Evolutionary conservation across 2,888 invertebrate species (phyloP).

Genomic region (Pyrgus malvae): DNA sequence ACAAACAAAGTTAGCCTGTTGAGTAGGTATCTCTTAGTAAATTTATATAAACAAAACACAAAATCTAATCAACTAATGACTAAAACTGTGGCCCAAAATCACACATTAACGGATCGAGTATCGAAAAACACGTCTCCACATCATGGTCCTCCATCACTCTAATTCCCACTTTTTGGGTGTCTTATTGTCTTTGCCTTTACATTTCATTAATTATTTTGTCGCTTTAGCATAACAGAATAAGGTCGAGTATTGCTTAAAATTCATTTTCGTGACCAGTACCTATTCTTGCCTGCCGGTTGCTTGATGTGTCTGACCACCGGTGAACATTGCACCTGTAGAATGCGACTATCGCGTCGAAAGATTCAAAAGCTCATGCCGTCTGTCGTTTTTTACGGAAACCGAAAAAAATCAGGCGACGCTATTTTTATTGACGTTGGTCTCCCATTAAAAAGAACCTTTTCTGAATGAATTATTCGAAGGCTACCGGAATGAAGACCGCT

Average conservation of each 20-base stretch:
- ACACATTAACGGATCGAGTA: not conserved
- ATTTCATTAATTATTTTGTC: not conserved
- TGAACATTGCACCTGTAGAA: slow-evolving; percentile 73
- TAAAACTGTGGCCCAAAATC: not conserved
- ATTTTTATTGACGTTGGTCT: slow-evolving; percentile 76
- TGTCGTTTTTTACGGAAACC: slow-evolving; percentile 59
- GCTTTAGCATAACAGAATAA: slow-evolving; percentile 32
- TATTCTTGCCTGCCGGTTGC: slow-evolving; percentile 33
- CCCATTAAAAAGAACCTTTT: slow-evolving; percentile 58
- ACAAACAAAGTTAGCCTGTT: too few species aligned
- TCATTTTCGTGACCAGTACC: slow-evolving; percentile 16
- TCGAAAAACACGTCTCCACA: slow-evolving; percentile 1
- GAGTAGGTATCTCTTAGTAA: too few species aligned
- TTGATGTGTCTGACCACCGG: slow-evolving; percentile 70
- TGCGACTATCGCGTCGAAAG: slow-evolving; percentile 69
- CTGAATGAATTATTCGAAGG: slow-evolving; percentile 65
- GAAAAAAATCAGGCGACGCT: slow-evolving; percentile 54
- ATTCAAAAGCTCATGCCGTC: slow-evolving; percentile 68
- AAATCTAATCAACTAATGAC: not conserved
- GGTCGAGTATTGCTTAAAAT: slow-evolving; percentile 39
- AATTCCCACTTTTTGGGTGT: slow-evolving; percentile 48
- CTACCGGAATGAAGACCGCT: slow-evolving; percentile 69
- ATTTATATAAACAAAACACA: too few species aligned
- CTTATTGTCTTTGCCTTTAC: not conserved
- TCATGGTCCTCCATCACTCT: slow-evolving; percentile 46